Base-by-base conservation (phyloP, 2,888 invertebrate species). In the Taenaris catops region DNA sequence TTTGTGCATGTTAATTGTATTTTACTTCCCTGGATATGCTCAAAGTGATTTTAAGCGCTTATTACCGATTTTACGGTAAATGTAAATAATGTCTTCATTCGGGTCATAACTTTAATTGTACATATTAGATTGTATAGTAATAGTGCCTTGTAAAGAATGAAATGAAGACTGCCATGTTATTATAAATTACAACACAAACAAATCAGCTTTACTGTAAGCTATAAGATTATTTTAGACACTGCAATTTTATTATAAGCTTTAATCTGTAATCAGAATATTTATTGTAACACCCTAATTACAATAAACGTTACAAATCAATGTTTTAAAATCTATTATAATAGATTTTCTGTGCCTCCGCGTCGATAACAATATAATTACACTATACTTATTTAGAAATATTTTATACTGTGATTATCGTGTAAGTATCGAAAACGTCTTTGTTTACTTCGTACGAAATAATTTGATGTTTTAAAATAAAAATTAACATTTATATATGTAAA, bases 21-120 rank as follows among this genome's bases (percentile, higher is more conserved):
- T 60, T 45, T 55, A 61, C 51, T 45, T 44, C 38, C 63, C 56
- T 65, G 63, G 55, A 71, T 75, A 65, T 84, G 84, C 83, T 78
- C 84, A 80, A 80, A 84, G 73, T 84, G 84, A 75, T 78, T 59
- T 64, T 84, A 84, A 81, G 79, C 74, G 81, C 80, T 81, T 80
- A 74, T 75, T 84, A 83, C 84, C 84, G 80, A 83, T 84, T 84
- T 81, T 83, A 65, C 80, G 84, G 84, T 84, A 86, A 70, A 60
- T 84, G 83, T 84, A 84, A 54, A 86, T 84, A 81, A 57, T 41
- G 48, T 67, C 59, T 69, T 67, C 63, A 67, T 67, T 80, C 75
- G 75, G 79, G 76, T 73, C 70, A 62, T 78, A 80, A 67, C 63
- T 69, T 69, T 71, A 72, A 58, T 58, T 86, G 84, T 86, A 81